Base-by-base conservation (phyloP, 2,113 vertebrate genomes). In the Megaptera novaeangliae region DNA sequence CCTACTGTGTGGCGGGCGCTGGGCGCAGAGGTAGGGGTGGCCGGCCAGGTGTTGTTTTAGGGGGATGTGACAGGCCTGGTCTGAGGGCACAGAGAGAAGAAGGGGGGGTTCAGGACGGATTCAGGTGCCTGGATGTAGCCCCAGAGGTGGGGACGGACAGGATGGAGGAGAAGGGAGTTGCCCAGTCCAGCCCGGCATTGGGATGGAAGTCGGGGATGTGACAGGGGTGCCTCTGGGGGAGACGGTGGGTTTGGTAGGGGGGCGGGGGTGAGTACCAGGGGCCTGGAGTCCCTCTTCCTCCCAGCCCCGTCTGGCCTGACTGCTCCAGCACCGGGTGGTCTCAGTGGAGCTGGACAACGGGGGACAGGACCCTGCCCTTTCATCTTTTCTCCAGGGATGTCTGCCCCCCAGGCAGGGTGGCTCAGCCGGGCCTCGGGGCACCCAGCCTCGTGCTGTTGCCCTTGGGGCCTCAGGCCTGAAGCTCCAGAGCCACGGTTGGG, bases 391-490 rank as follows among this genome's bases (percentile, higher is more conserved):
- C 59, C 31, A 9, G 13, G 59, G 41, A 41, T 15, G 5, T 8
- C 49, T 69, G 88, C 96, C 82, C 84, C 97, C 29, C 90, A 86
- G 49, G 82, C 88, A 81, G 31, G 0, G 5, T 86, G 97, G 95
- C 94, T 93, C 5, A 10, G 25, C 39, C 14, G 89, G 90, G 78
- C 91, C 93, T 88, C 86, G 96, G 92, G 96, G 95, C 97, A 61
- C 49, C 21, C 61, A 77, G 91, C 66, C 27, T 92, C 11, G 14
- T 18, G 25, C 11, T 66, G 21, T 39, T 63, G 12, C 71, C 52
- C 20, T 21, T 61, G 12, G n/a, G 59, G 36, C 69, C 59, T 86
- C 66, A n/a, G 69, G 69, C 34, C 64, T 96, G 93, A 1, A 1
- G 96, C 97, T 96, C 78, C n/a, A 93, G 89, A 49, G 90, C 44